Conservation (phyloP, 2,888 invertebrate species). For the Pantelozetes paolii region DNA sequence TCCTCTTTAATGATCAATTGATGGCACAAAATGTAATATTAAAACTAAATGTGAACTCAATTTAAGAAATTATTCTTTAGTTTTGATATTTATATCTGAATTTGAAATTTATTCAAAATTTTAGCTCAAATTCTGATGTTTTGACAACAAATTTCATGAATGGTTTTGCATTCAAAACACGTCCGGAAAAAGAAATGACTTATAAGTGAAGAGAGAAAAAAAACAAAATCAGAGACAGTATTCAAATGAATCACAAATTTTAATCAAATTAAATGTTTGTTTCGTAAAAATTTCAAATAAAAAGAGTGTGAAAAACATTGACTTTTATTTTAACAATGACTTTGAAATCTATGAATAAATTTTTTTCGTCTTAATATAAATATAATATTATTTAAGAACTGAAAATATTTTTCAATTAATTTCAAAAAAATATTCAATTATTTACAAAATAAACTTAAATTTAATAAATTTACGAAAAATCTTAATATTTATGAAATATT, state of each 20-base stretch:
- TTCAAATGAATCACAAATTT: not conserved
- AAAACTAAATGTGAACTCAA: not conserved
- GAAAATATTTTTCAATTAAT: too few species aligned
- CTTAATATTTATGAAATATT: too few species aligned
- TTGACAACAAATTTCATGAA: not conserved
- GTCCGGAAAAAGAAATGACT: not conserved
- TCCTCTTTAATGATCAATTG: not conserved
- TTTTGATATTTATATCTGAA: not conserved
- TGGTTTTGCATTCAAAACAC: not conserved
- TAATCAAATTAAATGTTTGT: conserved; percentile 19
- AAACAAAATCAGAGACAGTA: not conserved
- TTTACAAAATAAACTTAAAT: too few species aligned
- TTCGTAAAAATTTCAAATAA: not conserved
- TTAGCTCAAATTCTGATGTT: not conserved
- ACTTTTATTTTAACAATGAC: too few species aligned
- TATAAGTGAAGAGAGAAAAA: not conserved
- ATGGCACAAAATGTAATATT: not conserved
- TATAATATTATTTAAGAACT: too few species aligned
- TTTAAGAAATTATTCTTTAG: too few species aligned
- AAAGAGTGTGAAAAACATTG: too few species aligned
- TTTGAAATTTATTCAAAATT: not conserved
- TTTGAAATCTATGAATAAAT: too few species aligned
- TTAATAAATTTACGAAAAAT: too few species aligned
- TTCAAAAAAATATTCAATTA: too few species aligned
- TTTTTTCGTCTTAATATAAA: too few species aligned